Conservation (phyloP, 1,140 invertebrate genomes). For the Meloidogyne chitwoodi region DNA sequence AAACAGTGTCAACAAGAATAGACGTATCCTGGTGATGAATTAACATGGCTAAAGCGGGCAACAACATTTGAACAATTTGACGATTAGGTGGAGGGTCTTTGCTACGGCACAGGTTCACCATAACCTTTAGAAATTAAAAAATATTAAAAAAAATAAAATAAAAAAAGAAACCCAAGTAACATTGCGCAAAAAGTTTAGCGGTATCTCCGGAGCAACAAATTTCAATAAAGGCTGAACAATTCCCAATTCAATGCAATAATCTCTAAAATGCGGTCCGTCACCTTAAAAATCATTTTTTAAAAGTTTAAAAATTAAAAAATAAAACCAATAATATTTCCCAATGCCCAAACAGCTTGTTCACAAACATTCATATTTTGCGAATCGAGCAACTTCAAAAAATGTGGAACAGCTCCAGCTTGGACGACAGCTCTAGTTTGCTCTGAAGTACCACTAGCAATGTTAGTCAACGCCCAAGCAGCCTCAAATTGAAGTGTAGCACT, state of each 20-base stretch:
- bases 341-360: slow-evolving; percentile 96
- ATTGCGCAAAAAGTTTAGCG: slow-evolving; percentile 84
- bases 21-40: slow-evolving; percentile 92
- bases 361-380: slow-evolving; percentile 94
- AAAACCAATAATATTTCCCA: slow-evolving; percentile 90
- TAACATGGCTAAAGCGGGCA: slow-evolving; percentile 85
- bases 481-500: slow-evolving; percentile 93
- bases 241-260: slow-evolving; percentile 84
- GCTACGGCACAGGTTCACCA: slow-evolving; percentile 91
- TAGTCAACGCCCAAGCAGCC: slow-evolving; percentile 96
- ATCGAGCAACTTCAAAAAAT: slow-evolving; percentile 80
- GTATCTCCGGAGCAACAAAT: slow-evolving; percentile 87
- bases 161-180: slow-evolving; percentile 79
- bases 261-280: slow-evolving; percentile 81
- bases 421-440: slow-evolving; percentile 93
- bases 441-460: slow-evolving; percentile 95
- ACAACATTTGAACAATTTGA: slow-evolving; percentile 69
- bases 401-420: slow-evolving; percentile 82
- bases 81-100: slow-evolving; percentile 76
- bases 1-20: slow-evolving; percentile 97
- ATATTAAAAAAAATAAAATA: not conserved
- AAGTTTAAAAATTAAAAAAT: slow-evolving; percentile 26
- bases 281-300: slow-evolving; percentile 76
- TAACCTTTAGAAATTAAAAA: slow-evolving; percentile 58
- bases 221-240: slow-evolving; percentile 80